phyloP scores from a whole-genome alignment of 2,113 vertebrate species.

The Cercopithecus mona region DNA sequence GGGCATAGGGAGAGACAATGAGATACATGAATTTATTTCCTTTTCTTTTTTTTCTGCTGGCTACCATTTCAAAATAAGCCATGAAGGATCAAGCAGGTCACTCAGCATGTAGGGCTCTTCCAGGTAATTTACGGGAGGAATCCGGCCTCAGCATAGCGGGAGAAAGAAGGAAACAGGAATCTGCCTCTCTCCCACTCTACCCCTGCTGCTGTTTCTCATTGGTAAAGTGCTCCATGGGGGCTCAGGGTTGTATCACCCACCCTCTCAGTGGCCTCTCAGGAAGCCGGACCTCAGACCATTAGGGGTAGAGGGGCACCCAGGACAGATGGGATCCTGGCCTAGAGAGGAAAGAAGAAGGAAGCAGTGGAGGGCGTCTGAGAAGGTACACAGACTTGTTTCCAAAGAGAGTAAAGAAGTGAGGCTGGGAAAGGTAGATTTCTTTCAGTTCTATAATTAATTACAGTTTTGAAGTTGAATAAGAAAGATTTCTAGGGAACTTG shows the following conservation, averaged over 20 bases:
- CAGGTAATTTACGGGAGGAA: neutral
- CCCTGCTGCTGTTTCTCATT: neutral
- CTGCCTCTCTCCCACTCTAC: neutral
- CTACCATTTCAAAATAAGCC: neutral
- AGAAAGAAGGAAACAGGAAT: no score
- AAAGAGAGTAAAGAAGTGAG: neutral
- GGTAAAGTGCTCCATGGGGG: neutral
- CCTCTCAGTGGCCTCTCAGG: neutral
- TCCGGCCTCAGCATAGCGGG: rapidly evolving
- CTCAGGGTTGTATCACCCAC: neutral
- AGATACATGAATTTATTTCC: neutral
- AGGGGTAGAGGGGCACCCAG: neutral
- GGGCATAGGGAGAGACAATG: neutral
- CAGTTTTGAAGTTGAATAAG: neutral
- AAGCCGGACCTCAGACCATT: neutral
- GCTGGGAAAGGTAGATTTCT: neutral
- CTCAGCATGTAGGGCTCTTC: neutral
- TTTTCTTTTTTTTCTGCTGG: neutral
- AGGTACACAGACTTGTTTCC: neutral
- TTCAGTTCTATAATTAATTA: neutral
- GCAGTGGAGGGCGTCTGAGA: neutral
- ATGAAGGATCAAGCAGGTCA: neutral
- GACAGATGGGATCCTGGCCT: neutral
- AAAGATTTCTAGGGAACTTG: neutral
- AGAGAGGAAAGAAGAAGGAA: neutral